A percentile compares a stretch with the other conserved stretches of the same genome.
Conservation (phyloP, 2,797 vertebrate species). For the Thamnophis elegans region DNA sequence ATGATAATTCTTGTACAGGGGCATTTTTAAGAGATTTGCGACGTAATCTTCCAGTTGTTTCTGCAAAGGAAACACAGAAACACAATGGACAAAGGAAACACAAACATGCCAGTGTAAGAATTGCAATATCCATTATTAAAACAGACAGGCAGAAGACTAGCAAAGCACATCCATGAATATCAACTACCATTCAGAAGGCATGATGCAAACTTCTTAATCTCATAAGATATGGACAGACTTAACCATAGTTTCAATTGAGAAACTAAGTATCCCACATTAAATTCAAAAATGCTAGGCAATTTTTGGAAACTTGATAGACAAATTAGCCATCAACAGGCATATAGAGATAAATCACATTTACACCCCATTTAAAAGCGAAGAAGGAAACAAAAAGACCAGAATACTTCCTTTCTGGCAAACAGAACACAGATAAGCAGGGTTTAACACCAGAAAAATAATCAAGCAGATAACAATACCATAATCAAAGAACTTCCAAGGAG, state of each 20-base stretch:
- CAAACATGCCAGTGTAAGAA: background rate
- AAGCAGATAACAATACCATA: background rate
- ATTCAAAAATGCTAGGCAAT: background rate
- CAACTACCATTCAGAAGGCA: background rate
- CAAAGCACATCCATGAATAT: background rate
- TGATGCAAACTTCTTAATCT: background rate
- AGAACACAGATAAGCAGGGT: background rate
- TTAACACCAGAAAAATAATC: background rate
- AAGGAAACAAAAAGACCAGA: background rate
- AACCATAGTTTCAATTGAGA: background rate
- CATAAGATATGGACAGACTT: background rate
- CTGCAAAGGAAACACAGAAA: conserved; percentile 74
- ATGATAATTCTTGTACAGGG: conserved; percentile 91
- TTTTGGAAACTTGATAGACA: background rate
- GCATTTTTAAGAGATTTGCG: conserved; percentile 89
- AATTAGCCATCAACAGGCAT: background rate
- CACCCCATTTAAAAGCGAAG: background rate
- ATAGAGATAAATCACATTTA: background rate
- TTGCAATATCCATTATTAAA: background rate
- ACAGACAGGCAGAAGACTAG: background rate
- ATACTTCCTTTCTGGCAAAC: background rate
- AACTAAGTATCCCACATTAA: background rate
- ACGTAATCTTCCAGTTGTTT: conserved; percentile 96
- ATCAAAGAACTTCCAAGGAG: background rate
- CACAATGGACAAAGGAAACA: conserved; percentile 56